phyloP scores from a whole-genome alignment of 2,888 invertebrate species.

The Drosophila nigricruria region DNA sequence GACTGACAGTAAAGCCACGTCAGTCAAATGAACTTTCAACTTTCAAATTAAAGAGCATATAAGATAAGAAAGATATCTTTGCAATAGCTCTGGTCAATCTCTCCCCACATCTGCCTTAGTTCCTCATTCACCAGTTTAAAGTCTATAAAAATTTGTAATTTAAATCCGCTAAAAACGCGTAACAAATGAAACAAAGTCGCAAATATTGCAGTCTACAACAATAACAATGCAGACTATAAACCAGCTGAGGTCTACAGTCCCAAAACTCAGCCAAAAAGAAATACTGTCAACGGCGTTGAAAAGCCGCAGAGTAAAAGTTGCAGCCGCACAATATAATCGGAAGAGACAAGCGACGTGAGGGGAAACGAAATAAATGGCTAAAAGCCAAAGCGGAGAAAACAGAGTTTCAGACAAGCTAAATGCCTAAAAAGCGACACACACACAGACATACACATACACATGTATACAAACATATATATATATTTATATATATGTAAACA shows the following conservation, averaged over 20 bases:
- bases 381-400: conserved; percentile 23
- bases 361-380: conserved; percentile 48
- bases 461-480: not conserved
- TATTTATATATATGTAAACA: not conserved
- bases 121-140: not conserved
- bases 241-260: conserved; percentile 11
- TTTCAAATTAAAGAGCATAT: too few relatives aligned
- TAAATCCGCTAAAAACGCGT: conserved; percentile 4
- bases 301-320: conserved; percentile 45
- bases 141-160: not conserved
- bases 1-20: too few relatives aligned
- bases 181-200: conserved; percentile 5
- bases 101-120: not conserved
- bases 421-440: conserved; percentile 41
- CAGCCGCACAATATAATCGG: conserved; percentile 46
- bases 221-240: conserved; percentile 21
- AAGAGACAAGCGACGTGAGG: conserved; percentile 28
- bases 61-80: too few relatives aligned
- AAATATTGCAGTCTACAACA: conserved; percentile 25
- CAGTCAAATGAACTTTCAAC: too few relatives aligned
- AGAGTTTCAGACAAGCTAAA: conserved; percentile 30
- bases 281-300: conserved; percentile 45
- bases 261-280: not conserved
- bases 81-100: too few relatives aligned
- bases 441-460: conserved; percentile 9